A percentile compares a stretch with the other conserved stretches of the same genome.
phyloP scores from a whole-genome alignment of 1,140 invertebrate species.

The Thaumetopoea pityocampa region DNA sequence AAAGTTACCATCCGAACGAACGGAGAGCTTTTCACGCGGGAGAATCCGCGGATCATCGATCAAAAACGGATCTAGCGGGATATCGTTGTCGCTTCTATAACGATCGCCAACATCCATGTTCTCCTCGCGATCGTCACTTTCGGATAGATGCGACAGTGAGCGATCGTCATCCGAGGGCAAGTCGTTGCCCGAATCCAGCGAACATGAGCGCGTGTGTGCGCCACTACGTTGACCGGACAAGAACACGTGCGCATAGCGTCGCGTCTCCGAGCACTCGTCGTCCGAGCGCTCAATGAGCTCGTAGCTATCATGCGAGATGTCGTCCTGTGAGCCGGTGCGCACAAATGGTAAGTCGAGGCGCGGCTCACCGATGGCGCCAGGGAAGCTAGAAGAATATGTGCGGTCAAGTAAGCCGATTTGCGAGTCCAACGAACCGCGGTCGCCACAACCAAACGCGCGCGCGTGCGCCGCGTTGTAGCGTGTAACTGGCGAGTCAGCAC shows the following conservation, averaged over 20 bases:
- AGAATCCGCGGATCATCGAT: conserved; percentile 81
- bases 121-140: conserved; percentile 49
- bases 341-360: conserved; percentile 79
- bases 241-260: conserved; percentile 50
- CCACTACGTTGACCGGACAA: conserved; percentile 27
- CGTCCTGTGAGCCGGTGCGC: conserved; percentile 86
- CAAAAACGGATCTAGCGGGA: conserved; percentile 79
- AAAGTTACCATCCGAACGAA: conserved; percentile 81
- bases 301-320: conserved; percentile 92
- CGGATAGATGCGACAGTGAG: conserved; percentile 73
- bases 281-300: conserved; percentile 87
- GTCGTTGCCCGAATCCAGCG: conserved; percentile 82
- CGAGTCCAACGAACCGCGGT: conserved; percentile 76
- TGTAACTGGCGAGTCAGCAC: conserved; percentile 84
- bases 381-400: conserved; percentile 90
- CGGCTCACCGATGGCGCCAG: conserved; percentile 83
- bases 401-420: conserved; percentile 78
- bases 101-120: conserved; percentile 63
- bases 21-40: conserved; percentile 80
- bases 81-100: conserved; percentile 78
- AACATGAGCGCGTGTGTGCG: conserved; percentile 79
- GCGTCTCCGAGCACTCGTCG: conserved; percentile 76
- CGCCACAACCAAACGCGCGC: conserved; percentile 43
- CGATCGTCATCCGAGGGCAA: conserved; percentile 80
- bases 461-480: conserved; percentile 84